phyloP scores from a whole-genome alignment of 2,797 vertebrate species.

The Coilia nasus region DNA sequence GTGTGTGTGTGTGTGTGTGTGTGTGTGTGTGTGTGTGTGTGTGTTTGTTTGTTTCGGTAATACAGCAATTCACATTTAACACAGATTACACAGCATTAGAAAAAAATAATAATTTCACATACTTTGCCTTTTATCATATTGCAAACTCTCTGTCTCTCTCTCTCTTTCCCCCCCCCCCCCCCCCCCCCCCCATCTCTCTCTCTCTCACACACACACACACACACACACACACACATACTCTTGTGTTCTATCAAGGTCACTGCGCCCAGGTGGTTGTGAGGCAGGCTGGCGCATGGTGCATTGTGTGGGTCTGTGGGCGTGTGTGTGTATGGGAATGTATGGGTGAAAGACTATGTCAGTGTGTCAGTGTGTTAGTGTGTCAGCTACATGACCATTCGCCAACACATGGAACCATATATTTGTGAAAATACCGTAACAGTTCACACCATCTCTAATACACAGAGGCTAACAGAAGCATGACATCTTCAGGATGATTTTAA shows the following conservation, averaged over 20 bases:
- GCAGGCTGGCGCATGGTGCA: neutral
- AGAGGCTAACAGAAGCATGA: neutral
- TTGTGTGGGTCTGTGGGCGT: neutral
- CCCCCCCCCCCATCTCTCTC: too few species aligned
- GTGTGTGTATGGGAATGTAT: neutral
- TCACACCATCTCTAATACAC: neutral
- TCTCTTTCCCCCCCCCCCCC: too few species aligned
- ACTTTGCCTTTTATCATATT: too few species aligned
- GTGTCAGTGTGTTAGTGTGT: conserved; percentile 66
- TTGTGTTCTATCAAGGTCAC: conserved; percentile 14
- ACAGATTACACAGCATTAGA: neutral
- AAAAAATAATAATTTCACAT: neutral
- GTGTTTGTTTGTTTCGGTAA: too few species aligned
- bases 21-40: too few species aligned
- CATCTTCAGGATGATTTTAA: neutral
- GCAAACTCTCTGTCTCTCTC: too few species aligned
- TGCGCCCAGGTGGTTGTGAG: neutral
- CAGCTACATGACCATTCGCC: neutral
- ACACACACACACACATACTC: conserved; percentile 6
- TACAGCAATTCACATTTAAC: too few species aligned
- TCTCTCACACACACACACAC: conserved; percentile 1
- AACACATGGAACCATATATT: neutral
- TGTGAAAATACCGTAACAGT: neutral
- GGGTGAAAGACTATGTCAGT: conserved; percentile 38
- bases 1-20: too few species aligned